Percentiles rank a stretch among this genome's conserved stretches.
Conservation (phyloP, 2,113 vertebrate species). For the Amblyornis subalaris region DNA sequence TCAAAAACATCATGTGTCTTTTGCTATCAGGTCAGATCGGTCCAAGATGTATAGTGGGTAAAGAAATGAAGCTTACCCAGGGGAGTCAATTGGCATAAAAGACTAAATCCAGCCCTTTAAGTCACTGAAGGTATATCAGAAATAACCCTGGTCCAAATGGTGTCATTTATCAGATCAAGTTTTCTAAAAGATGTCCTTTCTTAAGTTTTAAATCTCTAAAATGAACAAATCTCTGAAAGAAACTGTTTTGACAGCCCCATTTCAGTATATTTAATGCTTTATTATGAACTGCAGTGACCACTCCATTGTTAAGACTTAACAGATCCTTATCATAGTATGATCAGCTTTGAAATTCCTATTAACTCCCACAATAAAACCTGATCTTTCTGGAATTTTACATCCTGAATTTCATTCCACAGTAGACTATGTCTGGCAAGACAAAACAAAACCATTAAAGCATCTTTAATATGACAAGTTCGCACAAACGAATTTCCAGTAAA, state of each 20-base stretch:
- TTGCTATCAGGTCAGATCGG: conserved; percentile 45
- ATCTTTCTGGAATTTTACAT: conserved; percentile 13
- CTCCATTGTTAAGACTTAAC: conserved; percentile 15
- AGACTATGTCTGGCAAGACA: neutral
- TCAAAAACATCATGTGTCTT: conserved; percentile 51
- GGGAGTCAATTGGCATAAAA: conserved; percentile 47
- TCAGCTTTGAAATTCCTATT: conserved; percentile 23
- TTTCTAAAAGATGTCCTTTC: conserved; percentile 32
- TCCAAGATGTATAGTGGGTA: conserved; percentile 10
- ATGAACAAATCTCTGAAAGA: neutral
- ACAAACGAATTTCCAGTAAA: conserved; percentile 18
- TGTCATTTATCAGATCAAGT: conserved; percentile 28
- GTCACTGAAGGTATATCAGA: conserved; percentile 15
- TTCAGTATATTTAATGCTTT: conserved; percentile 28
- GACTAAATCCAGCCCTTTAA: conserved; percentile 39
- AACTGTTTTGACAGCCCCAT: conserved; percentile 19
- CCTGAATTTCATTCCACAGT: neutral
- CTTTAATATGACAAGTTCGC: conserved; percentile 35
- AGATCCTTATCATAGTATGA: neutral
- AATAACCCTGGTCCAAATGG: conserved; percentile 27
- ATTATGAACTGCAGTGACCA: conserved; percentile 44
- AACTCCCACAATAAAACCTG: neutral
- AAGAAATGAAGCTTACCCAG: conserved; percentile 48
- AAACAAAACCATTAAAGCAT: conserved; percentile 20
- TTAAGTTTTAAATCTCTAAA: conserved; percentile 20